Conservation (phyloP, 2,797 vertebrate genomes). For the Xiphorhynchus erythropygius region DNA sequence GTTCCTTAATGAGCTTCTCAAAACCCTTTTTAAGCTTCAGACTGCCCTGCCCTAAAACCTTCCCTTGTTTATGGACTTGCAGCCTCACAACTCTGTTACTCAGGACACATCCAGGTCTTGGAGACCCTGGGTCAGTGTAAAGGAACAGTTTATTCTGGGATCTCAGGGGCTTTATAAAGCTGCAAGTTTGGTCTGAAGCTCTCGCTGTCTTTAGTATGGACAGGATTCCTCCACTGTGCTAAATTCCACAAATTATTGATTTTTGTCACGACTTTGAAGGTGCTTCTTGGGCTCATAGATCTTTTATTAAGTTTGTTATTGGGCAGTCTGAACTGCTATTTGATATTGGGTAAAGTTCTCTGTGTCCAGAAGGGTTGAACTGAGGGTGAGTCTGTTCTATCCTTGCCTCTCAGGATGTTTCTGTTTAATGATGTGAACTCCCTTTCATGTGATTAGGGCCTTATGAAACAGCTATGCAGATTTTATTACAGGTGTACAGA, state of each 20-base stretch:
- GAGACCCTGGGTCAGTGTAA: neutral
- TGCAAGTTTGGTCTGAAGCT: neutral
- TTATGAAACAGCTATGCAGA: constrained; percentile 25
- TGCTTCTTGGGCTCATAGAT: neutral
- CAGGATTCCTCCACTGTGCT: neutral
- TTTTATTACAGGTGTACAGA: constrained; percentile 24
- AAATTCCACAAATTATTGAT: neutral
- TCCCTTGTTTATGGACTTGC: neutral
- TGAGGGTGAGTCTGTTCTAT: neutral
- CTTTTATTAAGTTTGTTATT: neutral
- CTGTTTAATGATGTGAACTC: constrained; percentile 5
- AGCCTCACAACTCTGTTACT: fast-evolving
- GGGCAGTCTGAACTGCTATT: neutral
- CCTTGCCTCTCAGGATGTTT: neutral
- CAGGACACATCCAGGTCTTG: neutral
- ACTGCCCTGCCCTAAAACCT: neutral
- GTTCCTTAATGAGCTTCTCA: neutral
- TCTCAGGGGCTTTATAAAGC: neutral
- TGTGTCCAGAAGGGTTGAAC: neutral
- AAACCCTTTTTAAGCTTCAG: neutral
- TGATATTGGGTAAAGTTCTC: neutral
- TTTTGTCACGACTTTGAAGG: neutral
- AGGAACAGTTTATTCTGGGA: neutral
- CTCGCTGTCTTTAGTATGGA: neutral
- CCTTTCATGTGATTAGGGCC: constrained; percentile 33